A percentile compares a stretch with the other conserved stretches of the same genome.
phyloP scores from a whole-genome alignment of 2,113 vertebrate species.

The Andinoacara biseriatus region DNA sequence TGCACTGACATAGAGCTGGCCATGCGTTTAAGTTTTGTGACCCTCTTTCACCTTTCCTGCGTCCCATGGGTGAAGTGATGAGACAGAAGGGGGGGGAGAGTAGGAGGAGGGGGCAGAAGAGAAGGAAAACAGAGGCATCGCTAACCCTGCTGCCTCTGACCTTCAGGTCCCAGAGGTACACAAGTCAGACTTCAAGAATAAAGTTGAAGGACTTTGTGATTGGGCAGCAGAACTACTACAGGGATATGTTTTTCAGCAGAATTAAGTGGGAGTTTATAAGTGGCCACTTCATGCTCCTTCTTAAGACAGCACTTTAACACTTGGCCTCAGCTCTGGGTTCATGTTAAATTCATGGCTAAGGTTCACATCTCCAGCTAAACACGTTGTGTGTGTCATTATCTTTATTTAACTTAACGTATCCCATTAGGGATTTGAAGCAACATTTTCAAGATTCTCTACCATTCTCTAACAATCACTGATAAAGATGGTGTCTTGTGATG shows the following conservation, averaged over 20 bases:
- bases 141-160: conserved; percentile 46
- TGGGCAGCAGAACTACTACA: conserved; percentile 31
- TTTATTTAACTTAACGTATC: conserved; percentile 13
- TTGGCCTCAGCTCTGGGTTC: conserved; percentile 9
- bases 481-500: conserved; percentile 5
- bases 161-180: conserved; percentile 62
- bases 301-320: not conserved
- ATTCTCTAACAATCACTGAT: conserved; percentile 22
- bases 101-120: conserved; percentile 8
- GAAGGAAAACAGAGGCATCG: conserved; percentile 21
- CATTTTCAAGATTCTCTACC: conserved; percentile 6
- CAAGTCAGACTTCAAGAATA: conserved; percentile 60
- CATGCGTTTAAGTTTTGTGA: conserved; percentile 57
- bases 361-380: conserved; percentile 15
- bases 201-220: conserved; percentile 59
- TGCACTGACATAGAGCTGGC: conserved; percentile 44
- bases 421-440: not conserved
- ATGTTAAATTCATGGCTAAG: conserved; percentile 14
- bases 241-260: conserved; percentile 6
- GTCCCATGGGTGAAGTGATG: conserved; percentile 63
- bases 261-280: conserved; percentile 38
- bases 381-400: not conserved
- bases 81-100: conserved; percentile 33
- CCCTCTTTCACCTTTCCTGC: conserved; percentile 52
- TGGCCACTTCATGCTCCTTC: conserved; percentile 28